Conservation (phyloP, 2,797 vertebrate species). For the Propithecus deckenii region DNA sequence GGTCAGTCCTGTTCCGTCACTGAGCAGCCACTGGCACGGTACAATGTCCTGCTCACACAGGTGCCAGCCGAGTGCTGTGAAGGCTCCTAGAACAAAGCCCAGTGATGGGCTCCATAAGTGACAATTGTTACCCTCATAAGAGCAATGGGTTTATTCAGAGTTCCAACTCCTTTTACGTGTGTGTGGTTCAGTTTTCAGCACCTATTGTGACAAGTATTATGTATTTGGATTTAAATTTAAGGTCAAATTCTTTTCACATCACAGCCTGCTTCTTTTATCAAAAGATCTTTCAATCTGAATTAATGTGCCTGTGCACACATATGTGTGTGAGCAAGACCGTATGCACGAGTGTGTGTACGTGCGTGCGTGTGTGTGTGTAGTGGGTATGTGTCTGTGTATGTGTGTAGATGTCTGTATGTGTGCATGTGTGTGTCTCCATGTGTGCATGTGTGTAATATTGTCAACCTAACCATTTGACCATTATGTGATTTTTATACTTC, state of each 20-base stretch:
- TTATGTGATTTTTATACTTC: background rate
- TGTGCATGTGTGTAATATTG: background rate
- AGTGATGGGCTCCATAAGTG: fast-evolving
- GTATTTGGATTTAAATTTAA: background rate
- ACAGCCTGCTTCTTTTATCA: background rate
- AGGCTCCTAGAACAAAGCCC: background rate
- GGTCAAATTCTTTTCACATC: background rate
- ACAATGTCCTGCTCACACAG: too few relatives aligned
- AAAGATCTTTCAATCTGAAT: background rate
- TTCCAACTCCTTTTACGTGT: fast-evolving
- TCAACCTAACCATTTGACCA: background rate
- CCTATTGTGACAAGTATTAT: background rate
- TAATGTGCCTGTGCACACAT: too few relatives aligned
- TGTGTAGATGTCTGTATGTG: too few relatives aligned
- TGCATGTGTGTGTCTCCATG: too few relatives aligned
- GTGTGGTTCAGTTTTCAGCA: background rate
- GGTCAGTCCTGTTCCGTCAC: fast-evolving
- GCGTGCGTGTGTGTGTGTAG: background rate
- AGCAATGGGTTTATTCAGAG: background rate
- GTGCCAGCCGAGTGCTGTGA: fast-evolving
- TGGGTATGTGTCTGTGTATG: background rate
- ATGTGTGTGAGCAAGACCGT: background rate
- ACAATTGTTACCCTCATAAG: fast-evolving
- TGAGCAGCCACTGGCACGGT: fast-evolving
- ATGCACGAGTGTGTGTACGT: background rate